Percentiles rank a stretch among this genome's conserved stretches.
Evolutionary conservation across 2,888 invertebrate genomes (phyloP).

Genomic region (Hemistola chrysoprasaria): DNA sequence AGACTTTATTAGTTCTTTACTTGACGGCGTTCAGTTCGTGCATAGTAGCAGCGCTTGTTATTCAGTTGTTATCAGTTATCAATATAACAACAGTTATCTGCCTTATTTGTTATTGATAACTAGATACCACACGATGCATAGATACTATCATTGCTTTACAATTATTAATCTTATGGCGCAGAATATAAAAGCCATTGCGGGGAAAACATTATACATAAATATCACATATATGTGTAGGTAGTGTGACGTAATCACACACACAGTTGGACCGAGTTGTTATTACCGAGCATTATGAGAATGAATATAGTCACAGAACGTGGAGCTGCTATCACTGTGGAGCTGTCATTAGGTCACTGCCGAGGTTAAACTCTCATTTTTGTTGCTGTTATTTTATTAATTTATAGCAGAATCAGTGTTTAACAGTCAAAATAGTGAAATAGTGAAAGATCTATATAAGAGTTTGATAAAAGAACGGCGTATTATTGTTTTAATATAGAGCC

Average conservation of each 20-base stretch:
- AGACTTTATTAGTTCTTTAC: neutral
- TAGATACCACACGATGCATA: constrained; percentile 8
- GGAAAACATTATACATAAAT: too few relatives aligned
- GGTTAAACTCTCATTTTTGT: constrained; percentile 38
- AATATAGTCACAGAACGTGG: constrained; percentile 31
- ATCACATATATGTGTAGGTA: too few relatives aligned
- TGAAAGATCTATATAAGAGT: constrained; percentile 6
- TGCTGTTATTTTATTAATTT: constrained; percentile 3
- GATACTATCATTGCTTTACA: neutral
- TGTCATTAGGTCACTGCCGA: constrained; percentile 53
- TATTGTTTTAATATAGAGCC: constrained; percentile 6
- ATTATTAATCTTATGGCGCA: constrained; percentile 15
- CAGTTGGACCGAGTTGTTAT: constrained; percentile 15
- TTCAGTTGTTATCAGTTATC: constrained; percentile 12
- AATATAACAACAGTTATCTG: constrained; percentile 15
- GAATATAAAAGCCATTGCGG: too few relatives aligned
- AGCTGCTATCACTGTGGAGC: constrained; percentile 35
- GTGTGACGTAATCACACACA: constrained; percentile 19
- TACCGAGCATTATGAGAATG: constrained; percentile 20
- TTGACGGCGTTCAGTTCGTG: neutral
- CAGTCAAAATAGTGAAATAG: constrained; percentile 3
- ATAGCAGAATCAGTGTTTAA: constrained; percentile 2
- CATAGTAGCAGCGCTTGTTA: constrained; percentile 2
- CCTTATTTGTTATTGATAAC: constrained; percentile 13
- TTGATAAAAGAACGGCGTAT: constrained; percentile 3